Base-by-base conservation (phyloP, 2,797 vertebrate genomes). In the Tapera naevia region DNA sequence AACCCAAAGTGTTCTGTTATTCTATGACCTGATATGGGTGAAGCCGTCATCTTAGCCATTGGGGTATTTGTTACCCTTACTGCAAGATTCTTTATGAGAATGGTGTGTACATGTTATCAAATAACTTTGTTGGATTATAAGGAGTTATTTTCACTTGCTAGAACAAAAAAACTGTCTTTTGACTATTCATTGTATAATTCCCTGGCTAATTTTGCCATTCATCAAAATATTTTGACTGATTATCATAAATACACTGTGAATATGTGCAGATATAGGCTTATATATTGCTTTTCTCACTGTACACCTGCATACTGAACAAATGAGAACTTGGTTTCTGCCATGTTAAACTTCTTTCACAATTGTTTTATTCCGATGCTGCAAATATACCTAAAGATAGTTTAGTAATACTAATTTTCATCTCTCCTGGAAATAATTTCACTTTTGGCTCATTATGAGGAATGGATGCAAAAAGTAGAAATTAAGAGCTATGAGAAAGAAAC, bases 141-240 rank as follows among this genome's bases (percentile, higher is more conserved):
- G 41, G n/a, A 32, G 12, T 66, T 92, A 6, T 39, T 91, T 92
- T 51, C 12, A 80, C 19, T 51, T 80, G 3, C 56, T 64, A n/a
- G 28, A 78, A 53, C 60, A 74, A 80, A 86, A 80, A 86, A 74
- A 7, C 46, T 84, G 22, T 76, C 54, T 91, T n/a, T 80, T 75
- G 46, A 50, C 13, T 86, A 6, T 39, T 89, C 24, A 85, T 58
- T 56, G 10, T 64, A 22, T 37, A 69, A 75, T 54, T 86, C 4
- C 13, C 15, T 61, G 79, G 22, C 14, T 87, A 51, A 56, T 92
- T 94, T 93, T 92, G 46, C 27, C 51, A 21, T 88, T 91, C 10
- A 79, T 90, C 62, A 84, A 79, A 88, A 88, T 90, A 56, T 88
- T 95, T 86, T 94, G 80, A 70, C 72, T 73, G 6, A 22, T 33